phyloP scores from a whole-genome alignment of 2,113 vertebrate genomes.

The Panthera uncia region DNA sequence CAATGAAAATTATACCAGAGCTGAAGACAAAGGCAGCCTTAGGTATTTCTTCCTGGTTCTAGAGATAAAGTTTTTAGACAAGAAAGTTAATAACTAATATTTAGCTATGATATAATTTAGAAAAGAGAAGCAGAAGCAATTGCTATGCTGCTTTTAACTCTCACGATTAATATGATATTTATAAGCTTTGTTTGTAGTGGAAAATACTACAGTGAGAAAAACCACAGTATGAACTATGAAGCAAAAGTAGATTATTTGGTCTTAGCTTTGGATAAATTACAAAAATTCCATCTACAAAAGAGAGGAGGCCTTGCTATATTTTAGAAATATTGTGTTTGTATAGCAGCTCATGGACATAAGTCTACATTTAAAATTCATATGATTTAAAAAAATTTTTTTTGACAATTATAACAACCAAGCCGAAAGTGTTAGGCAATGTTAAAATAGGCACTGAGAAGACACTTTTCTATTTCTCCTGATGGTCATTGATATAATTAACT shows the following conservation, averaged over 20 bases:
- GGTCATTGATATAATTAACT: conserved; percentile 75
- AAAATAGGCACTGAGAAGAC: conserved; percentile 45
- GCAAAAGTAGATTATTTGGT: not conserved
- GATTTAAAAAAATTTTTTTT: conserved; percentile 45
- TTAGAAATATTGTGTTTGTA: conserved; percentile 47
- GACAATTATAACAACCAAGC: not conserved
- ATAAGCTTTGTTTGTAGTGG: not conserved
- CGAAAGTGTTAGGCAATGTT: conserved; percentile 40
- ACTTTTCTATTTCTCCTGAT: conserved; percentile 54
- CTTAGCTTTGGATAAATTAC: conserved; percentile 30
- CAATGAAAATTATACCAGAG: not conserved
- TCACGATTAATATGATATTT: conserved; percentile 26
- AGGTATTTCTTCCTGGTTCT: not conserved
- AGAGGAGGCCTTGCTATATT: not conserved
- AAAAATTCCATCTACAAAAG: conserved; percentile 14
- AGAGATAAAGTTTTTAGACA: not conserved
- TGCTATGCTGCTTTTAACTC: not conserved
- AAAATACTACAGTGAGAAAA: not conserved
- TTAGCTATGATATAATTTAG: not conserved
- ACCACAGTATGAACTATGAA: not conserved
- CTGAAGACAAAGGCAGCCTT: not conserved
- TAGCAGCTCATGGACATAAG: not conserved
- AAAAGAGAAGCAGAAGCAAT: conserved; percentile 27
- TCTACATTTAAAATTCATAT: conserved; percentile 23
- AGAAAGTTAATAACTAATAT: conserved; percentile 1